Evolutionary conservation across 2,113 vertebrate species (phyloP), one percentile per base, ranked within the genome.

Genomic region (Thymallus thymallus): DNA sequence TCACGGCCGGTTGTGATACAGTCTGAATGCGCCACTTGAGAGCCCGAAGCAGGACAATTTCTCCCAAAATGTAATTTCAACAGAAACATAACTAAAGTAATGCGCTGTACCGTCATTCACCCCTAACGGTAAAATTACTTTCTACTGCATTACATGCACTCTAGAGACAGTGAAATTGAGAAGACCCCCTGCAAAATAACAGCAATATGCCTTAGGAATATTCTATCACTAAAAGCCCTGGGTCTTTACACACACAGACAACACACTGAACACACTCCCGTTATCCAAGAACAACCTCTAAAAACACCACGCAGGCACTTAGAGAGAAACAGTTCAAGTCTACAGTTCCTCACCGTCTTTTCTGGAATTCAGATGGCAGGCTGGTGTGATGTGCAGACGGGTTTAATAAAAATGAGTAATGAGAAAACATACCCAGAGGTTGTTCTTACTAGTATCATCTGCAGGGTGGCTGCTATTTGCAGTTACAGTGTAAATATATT

Each of bases 331-430:
- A 2, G 35, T 41, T 10, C 35, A 41, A 41, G 35, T 14, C 48
- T 18, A 51, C 16, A 2, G 1, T 30, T 61, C 4, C 70, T 32
- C 61, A 45, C n/a, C 16, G 45, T 58, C 56, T 60, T 60, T 5
- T 46, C 70, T 18, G 72, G 35, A 68, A 62, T 76, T 81, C 35
- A 22, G 3, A 29, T 41, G 23, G 18, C 24, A 70, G 68, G 30
- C n/a, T 12, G 32, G 68, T 63, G 65, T 72, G 30, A 79, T 46
- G 61, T 64, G 71, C 66, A 84, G 58, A 71, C 35, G 16, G 65
- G 48, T 82, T 82, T 68, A 74, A 80, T 69, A 76, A 79, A 85
- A 79, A 29, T 3, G 23, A 64, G 22, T 58, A 82, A 73, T 14
- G 60, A 67, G 69, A 67, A 56, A 74, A 64, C 24, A 56, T 77